Conservation (phyloP, 2,797 vertebrate genomes). For the Cossypha polioptera region DNA sequence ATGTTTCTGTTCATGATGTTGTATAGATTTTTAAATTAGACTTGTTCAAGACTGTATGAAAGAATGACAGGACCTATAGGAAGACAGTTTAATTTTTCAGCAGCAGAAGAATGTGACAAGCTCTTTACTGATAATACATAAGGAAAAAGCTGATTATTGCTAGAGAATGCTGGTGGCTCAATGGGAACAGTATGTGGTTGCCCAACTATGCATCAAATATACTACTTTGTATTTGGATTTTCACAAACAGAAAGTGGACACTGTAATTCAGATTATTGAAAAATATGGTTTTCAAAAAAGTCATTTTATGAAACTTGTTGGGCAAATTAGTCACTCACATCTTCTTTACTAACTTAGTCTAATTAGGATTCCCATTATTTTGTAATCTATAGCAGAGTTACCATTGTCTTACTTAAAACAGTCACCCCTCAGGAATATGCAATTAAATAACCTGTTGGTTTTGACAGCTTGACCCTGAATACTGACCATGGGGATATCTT, state of each 20-base stretch:
- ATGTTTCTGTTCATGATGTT: background rate
- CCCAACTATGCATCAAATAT: background rate
- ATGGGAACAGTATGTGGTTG: background rate
- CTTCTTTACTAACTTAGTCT: background rate
- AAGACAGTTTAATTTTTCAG: background rate
- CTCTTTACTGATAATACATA: background rate
- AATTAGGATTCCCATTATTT: background rate
- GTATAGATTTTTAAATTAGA: background rate
- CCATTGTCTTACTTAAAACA: background rate
- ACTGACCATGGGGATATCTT: slow-evolving; percentile 90
- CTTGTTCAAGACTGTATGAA: background rate
- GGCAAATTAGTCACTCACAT: background rate
- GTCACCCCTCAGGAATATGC: background rate
- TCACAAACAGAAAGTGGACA: background rate
- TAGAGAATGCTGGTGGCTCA: background rate
- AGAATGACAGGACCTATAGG: background rate
- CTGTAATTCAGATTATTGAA: background rate
- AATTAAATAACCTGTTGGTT: slow-evolving; percentile 10
- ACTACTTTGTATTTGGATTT: background rate
- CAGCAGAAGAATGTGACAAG: background rate
- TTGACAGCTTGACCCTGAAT: slow-evolving; percentile 82
- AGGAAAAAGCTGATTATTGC: background rate
- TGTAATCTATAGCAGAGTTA: background rate
- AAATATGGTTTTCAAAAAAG: background rate
- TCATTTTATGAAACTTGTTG: background rate